Conservation (phyloP, 1,140 invertebrate species). For the Diachasmimorpha longicaudata region DNA sequence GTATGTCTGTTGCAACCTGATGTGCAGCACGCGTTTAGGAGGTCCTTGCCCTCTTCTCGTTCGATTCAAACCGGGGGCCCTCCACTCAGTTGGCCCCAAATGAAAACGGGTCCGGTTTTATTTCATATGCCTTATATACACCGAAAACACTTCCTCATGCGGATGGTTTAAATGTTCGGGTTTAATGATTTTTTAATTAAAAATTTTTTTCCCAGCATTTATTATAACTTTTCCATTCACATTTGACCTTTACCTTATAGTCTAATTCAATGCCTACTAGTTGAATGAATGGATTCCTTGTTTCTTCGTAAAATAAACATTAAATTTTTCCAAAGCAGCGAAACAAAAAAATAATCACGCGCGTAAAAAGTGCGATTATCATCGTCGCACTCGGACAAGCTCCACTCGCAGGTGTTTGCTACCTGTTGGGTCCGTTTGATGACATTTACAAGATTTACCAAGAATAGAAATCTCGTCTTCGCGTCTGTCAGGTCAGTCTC, state of each 20-base stretch:
- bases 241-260: too few relatives aligned
- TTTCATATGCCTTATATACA: neutral
- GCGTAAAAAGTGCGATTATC: neutral
- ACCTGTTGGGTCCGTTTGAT: neutral
- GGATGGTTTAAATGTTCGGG: neutral
- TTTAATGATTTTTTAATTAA: neutral
- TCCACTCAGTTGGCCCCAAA: neutral
- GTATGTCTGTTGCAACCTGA: constrained; percentile 8
- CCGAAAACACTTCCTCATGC: constrained; percentile 1
- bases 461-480: constrained; percentile 4
- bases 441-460: neutral
- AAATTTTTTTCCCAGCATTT: neutral
- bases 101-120: neutral
- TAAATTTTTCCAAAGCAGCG: too few relatives aligned
- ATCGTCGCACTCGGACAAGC: neutral
- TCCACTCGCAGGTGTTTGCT: neutral
- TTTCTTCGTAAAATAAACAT: too few relatives aligned
- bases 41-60: constrained; percentile 4
- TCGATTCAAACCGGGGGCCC: neutral
- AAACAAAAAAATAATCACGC: neutral
- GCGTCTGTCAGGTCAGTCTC: neutral
- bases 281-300: too few relatives aligned
- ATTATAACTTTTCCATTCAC: too few relatives aligned
- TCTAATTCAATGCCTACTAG: too few relatives aligned
- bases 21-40: constrained; percentile 14